A percentile compares a stretch with the other conserved stretches of the same genome.
Conservation (phyloP, 2,797 vertebrate species). For the Premnoplex brunnescens region DNA sequence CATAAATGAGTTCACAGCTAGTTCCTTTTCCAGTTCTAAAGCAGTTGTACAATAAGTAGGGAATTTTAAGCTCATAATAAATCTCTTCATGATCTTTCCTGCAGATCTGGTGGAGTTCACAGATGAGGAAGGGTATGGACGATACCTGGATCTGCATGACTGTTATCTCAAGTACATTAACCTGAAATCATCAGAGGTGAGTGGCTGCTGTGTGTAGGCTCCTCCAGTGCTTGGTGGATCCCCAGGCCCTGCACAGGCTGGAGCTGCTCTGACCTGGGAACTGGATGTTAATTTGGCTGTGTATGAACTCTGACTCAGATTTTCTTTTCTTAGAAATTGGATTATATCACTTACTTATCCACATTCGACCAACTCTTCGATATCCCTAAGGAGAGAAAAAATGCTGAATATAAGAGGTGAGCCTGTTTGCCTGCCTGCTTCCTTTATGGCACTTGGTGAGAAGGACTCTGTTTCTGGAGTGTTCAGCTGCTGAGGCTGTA, state of each 20-base stretch:
- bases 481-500: background rate
- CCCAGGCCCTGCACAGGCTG: background rate
- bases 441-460: background rate
- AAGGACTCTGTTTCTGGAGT: background rate
- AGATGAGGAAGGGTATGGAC: constrained; percentile 95
- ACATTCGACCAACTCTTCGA: constrained; percentile 97
- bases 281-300: background rate
- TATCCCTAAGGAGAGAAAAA: constrained; percentile 96
- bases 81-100: background rate
- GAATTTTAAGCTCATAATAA: background rate
- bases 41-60: rapidly evolving
- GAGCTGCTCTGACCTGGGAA: background rate
- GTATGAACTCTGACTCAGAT: background rate
- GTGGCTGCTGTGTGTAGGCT: background rate
- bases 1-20: background rate
- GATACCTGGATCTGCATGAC: constrained; percentile 95
- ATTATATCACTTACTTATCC: constrained; percentile 95
- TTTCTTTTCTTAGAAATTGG: constrained; percentile 84
- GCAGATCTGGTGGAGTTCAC: constrained; percentile 96
- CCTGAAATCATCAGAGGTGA: constrained; percentile 91
- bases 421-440: background rate
- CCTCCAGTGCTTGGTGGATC: background rate
- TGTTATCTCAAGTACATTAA: constrained; percentile 98
- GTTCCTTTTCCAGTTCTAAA: background rate
- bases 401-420: constrained; percentile 94